Conservation (phyloP, 2,888 invertebrate species). For the Drosophila niveifrons region DNA sequence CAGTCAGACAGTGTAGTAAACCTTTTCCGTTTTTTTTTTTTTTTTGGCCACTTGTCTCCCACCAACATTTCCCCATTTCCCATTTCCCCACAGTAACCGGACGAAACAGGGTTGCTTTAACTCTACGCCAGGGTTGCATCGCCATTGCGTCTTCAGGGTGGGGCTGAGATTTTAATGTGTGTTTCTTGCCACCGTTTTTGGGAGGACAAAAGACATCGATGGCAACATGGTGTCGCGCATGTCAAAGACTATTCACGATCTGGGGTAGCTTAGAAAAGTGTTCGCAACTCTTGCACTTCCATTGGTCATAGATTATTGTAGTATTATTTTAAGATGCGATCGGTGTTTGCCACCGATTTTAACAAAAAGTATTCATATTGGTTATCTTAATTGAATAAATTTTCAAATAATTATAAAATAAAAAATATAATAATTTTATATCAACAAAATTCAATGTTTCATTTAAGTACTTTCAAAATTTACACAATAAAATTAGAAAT, state of each 20-base stretch:
- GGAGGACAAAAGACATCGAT: neutral
- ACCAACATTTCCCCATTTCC: too few species aligned
- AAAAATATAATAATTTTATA: too few species aligned
- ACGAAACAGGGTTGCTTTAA: conserved; percentile 41
- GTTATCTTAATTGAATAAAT: too few species aligned
- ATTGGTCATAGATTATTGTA: neutral
- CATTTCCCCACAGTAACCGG: too few species aligned
- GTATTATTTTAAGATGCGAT: neutral
- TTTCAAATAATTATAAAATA: too few species aligned
- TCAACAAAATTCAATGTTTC: too few species aligned
- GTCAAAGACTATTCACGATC: neutral
- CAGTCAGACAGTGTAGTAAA: conserved; percentile 33
- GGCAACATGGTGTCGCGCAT: neutral
- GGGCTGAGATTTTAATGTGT: neutral
- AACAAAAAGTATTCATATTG: too few species aligned
- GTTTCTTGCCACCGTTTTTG: neutral
- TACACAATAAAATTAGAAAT: too few species aligned
- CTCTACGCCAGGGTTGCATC: conserved; percentile 50
- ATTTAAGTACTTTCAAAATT: too few species aligned
- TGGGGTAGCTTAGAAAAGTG: neutral
- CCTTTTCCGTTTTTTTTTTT: conserved; percentile 28
- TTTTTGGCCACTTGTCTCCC: too few species aligned
- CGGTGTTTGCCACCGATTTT: too few species aligned
- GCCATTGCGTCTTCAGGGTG: conserved; percentile 8
- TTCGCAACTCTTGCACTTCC: neutral